A percentile compares a stretch with the other conserved stretches of the same genome.
Conservation (phyloP, 2,888 invertebrate genomes). For the Orchesella flavescens region DNA sequence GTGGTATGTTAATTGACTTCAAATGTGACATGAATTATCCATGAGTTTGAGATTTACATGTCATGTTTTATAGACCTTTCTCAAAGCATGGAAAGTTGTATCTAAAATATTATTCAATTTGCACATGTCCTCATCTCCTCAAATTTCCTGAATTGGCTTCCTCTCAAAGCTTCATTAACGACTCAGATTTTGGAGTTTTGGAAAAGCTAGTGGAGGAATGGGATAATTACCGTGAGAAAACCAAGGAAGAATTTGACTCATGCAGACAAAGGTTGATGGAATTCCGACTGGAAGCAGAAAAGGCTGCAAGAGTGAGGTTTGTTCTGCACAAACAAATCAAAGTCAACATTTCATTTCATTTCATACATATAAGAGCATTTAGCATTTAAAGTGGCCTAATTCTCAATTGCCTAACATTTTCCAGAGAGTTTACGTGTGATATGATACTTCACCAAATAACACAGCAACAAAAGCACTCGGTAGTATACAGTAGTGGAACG, state of each 20-base stretch:
- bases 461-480: conserved; percentile 31
- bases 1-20: conserved; percentile 48
- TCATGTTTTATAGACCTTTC: background rate
- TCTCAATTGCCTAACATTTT: background rate
- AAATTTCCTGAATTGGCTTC: background rate
- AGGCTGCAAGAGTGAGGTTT: conserved; percentile 43
- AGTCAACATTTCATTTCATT: background rate
- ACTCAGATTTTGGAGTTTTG: conserved; percentile 65
- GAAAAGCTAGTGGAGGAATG: conserved; percentile 61
- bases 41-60: too few species aligned
- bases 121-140: background rate
- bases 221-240: conserved; percentile 38
- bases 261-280: conserved; percentile 19
- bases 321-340: background rate
- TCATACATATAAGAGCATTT: background rate
- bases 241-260: conserved; percentile 16
- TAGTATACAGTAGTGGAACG: conserved; percentile 26
- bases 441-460: conserved; percentile 56
- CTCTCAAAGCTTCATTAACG: conserved; percentile 61
- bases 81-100: background rate
- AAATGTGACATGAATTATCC: background rate
- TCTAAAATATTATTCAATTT: background rate
- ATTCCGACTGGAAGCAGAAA: conserved; percentile 38
- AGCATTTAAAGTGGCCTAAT: background rate
- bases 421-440: conserved; percentile 54